Conservation (phyloP, 1,140 invertebrate species). For the Stenopsyche tienmushanensis region DNA sequence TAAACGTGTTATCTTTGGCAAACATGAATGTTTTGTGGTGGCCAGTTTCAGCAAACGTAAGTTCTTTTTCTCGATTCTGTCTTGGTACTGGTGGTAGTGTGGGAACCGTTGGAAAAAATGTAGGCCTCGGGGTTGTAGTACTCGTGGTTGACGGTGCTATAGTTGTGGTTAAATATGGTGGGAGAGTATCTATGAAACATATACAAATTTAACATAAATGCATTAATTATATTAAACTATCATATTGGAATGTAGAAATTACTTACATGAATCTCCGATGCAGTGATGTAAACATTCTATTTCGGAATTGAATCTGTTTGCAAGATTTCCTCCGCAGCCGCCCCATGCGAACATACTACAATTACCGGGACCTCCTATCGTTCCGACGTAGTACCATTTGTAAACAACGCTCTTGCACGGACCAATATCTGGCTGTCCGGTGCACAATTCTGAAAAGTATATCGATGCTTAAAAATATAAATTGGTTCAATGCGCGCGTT, state of each 20-base stretch:
- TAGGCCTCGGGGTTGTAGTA: conserved; percentile 48
- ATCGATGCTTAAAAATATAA: background rate
- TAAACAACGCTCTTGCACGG: conserved; percentile 67
- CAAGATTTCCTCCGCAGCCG: conserved; percentile 73
- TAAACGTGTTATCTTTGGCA: conserved; percentile 82
- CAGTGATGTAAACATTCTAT: conserved; percentile 69
- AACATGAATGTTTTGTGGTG: conserved; percentile 81
- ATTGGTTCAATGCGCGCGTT: background rate
- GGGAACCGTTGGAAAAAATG: conserved; percentile 49
- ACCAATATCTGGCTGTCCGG: conserved; percentile 57
- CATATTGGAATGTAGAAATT: background rate
- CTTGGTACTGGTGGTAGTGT: conserved; percentile 65
- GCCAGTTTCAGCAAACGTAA: conserved; percentile 80
- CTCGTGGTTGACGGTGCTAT: conserved; percentile 51
- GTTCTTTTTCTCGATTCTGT: conserved; percentile 69
- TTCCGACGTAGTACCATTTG: conserved; percentile 73
- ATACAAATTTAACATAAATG: background rate
- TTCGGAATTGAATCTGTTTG: conserved; percentile 75
- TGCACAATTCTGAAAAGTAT: conserved; percentile 37
- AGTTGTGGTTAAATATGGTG: conserved; percentile 54
- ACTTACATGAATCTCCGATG: conserved; percentile 57
- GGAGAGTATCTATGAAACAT: conserved; percentile 58
- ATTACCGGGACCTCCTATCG: conserved; percentile 44
- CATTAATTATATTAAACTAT: background rate
- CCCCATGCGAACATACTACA: conserved; percentile 76